Evolutionary conservation across 2,113 vertebrate genomes (phyloP).

Genomic region (Trichomycterus rosablanca): DNA sequence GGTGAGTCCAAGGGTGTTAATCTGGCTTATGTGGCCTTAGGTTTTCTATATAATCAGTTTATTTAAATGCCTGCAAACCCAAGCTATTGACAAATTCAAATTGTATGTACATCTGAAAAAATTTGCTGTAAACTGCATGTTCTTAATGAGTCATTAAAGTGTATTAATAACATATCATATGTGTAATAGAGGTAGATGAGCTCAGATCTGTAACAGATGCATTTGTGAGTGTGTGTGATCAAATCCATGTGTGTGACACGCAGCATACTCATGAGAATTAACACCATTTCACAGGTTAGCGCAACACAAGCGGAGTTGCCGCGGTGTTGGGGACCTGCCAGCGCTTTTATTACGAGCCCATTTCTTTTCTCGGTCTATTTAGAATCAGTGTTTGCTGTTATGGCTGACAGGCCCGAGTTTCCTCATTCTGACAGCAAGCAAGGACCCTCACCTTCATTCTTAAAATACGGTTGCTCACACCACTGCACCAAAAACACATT

Average conservation of each 20-base stretch:
- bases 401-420: constrained; percentile 11
- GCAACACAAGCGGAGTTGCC: constrained; percentile 38
- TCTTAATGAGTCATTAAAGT: background rate
- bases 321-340: constrained; percentile 19
- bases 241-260: constrained; percentile 39
- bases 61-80: too few relatives aligned
- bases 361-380: constrained; percentile 35
- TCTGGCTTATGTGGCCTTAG: too few relatives aligned
- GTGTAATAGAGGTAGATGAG: constrained; percentile 19
- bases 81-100: background rate
- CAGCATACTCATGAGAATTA: constrained; percentile 49
- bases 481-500: background rate
- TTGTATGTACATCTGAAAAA: constrained; percentile 2
- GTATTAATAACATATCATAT: background rate
- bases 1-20: too few relatives aligned
- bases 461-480: too few relatives aligned
- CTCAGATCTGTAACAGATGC: constrained; percentile 4
- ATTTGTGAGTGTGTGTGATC: constrained; percentile 16
- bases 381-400: constrained; percentile 42
- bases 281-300: constrained; percentile 65
- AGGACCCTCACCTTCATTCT: too few relatives aligned
- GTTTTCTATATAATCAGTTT: too few relatives aligned
- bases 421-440: constrained; percentile 6
- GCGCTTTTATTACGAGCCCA: constrained; percentile 31
- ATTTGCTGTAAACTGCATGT: background rate